Conservation (phyloP, 1,140 invertebrate species). For the Drosophila equinoxialis region DNA sequence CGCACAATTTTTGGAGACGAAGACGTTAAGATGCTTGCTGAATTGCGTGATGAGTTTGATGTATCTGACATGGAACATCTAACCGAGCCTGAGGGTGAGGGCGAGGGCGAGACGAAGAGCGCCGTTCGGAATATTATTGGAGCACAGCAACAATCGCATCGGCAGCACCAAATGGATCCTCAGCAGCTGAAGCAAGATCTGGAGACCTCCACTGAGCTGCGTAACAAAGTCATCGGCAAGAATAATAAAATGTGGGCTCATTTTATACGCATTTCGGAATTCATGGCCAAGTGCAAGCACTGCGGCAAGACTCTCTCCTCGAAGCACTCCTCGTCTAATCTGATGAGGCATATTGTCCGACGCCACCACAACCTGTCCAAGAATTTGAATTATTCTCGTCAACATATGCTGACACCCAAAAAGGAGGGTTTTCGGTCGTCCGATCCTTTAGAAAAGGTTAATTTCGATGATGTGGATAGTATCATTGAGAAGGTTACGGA, state of each 20-base stretch:
- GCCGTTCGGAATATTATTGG: constrained; percentile 64
- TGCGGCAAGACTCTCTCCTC: constrained; percentile 71
- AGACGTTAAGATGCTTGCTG: constrained; percentile 69
- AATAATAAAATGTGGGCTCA: constrained; percentile 76
- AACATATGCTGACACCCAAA: constrained; percentile 60
- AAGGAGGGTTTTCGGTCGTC: constrained; percentile 38
- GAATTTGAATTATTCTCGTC: constrained; percentile 59
- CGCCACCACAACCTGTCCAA: constrained; percentile 68
- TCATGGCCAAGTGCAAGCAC: constrained; percentile 71
- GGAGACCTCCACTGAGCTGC: constrained; percentile 41
- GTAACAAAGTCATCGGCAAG: constrained; percentile 70
- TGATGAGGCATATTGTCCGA: constrained; percentile 69
- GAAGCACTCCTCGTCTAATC: constrained; percentile 71
- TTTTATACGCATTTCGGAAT: constrained; percentile 67
- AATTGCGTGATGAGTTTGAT: constrained; percentile 61
- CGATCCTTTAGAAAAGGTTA: constrained; percentile 68
- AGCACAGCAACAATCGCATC: constrained; percentile 30
- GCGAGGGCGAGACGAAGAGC: constrained; percentile 58
- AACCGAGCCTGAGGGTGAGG: constrained; percentile 48
- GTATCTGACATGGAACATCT: constrained; percentile 49
- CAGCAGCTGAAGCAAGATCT: constrained; percentile 27
- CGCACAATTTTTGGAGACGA: constrained; percentile 62
- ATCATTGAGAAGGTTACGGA: constrained; percentile 71
- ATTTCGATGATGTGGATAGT: constrained; percentile 72
- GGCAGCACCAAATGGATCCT: constrained; percentile 5